phyloP scores from a whole-genome alignment of 2,113 vertebrate genomes.

The Gasterosteus nipponicus region DNA sequence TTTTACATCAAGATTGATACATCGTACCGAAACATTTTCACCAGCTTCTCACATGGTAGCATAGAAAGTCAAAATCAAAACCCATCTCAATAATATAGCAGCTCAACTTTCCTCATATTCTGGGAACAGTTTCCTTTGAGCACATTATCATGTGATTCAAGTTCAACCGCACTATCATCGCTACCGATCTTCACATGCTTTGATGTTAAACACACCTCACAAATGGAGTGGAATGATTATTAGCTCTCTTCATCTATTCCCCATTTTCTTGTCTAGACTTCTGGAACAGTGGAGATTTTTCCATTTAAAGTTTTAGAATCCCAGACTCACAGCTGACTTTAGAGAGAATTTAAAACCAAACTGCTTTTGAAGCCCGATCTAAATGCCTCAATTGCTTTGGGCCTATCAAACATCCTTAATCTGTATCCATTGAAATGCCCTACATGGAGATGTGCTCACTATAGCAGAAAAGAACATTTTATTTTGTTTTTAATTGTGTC shows the following conservation, averaged over 20 bases:
- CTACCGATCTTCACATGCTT: conserved; percentile 40
- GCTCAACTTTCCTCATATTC: conserved; percentile 48
- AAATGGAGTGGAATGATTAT: conserved; percentile 29
- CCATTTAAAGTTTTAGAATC: conserved; percentile 43
- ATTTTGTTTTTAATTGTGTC: conserved; percentile 4
- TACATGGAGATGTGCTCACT: neutral
- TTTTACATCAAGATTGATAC: conserved; percentile 12
- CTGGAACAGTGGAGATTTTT: conserved; percentile 37
- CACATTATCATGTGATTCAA: conserved; percentile 46
- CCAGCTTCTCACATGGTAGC: conserved; percentile 12
- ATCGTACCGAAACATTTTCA: conserved; percentile 28
- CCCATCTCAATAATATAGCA: conserved; percentile 38
- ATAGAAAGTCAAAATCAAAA: conserved; percentile 23
- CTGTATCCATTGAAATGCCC: conserved; percentile 8
- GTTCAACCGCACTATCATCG: conserved; percentile 8
- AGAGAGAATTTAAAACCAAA: conserved; percentile 35
- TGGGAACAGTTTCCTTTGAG: conserved; percentile 49
- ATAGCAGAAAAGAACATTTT: conserved; percentile 4
- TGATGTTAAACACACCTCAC: conserved; percentile 47
- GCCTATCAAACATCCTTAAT: conserved; percentile 29
- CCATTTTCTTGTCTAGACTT: conserved; percentile 44
- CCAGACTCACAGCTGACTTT: conserved; percentile 30
- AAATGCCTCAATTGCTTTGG: conserved; percentile 32
- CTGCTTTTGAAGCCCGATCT: conserved; percentile 35
- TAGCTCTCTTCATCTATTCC: conserved; percentile 27